These are phyloP conservation scores for Nylanderia fulva DNA, from an alignment of 1,140 invertebrate species.

Conservation along the genomic window DNA sequence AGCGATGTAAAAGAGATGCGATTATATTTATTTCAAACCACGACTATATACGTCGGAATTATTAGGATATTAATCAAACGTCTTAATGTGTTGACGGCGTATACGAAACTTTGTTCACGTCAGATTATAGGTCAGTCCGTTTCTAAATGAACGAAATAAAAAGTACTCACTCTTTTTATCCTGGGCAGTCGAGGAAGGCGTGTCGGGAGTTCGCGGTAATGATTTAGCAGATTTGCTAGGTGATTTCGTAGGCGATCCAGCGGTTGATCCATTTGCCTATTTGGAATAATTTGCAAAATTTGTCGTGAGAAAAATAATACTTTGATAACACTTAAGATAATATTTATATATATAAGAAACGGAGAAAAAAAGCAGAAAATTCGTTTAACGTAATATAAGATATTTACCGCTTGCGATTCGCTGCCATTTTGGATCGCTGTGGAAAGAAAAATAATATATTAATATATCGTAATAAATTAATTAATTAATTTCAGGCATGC, in stretches of 20 bases:
- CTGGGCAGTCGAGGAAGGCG: constrained; percentile 85
- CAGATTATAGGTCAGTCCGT: neutral
- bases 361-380: neutral
- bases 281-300: constrained; percentile 1
- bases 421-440: constrained; percentile 93
- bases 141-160: constrained; percentile 1
- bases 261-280: constrained; percentile 82
- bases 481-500: neutral
- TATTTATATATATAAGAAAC: neutral
- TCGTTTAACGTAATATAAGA: neutral
- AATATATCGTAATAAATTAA: neutral
- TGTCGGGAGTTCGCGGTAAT: constrained; percentile 89
- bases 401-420: constrained; percentile 90
- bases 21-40: constrained; percentile 31
- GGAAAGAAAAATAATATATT: constrained; percentile 75
- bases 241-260: constrained; percentile 87
- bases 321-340: too few species aligned
- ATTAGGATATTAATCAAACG: neutral
- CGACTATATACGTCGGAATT: neutral
- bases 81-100: neutral
- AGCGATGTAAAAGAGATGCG: constrained; percentile 39
- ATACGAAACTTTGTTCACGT: neutral
- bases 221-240: constrained; percentile 88
- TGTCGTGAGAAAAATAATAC: neutral
- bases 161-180: constrained; percentile 91